Evolutionary conservation across 2,113 vertebrate species (phyloP).

Genomic region (Xenopus borealis): DNA sequence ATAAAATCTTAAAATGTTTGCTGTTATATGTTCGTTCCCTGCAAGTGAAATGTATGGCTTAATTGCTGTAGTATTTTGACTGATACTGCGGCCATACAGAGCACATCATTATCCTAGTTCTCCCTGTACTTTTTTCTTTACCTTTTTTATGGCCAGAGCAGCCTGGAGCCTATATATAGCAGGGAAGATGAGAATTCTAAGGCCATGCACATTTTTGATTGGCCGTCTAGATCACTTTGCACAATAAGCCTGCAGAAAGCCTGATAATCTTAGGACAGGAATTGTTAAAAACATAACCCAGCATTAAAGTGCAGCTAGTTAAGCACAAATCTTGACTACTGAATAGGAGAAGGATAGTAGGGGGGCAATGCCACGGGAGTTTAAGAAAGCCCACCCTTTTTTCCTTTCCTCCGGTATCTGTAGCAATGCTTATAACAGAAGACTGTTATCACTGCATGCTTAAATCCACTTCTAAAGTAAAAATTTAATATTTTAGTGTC

Average conservation of each 20-base stretch:
- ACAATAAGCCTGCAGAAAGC: constrained; percentile 10
- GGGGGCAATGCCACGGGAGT: constrained; percentile 43
- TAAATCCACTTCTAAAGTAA: constrained; percentile 64
- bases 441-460: constrained; percentile 69
- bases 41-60: constrained; percentile 21
- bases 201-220: not conserved
- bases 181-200: constrained; percentile 10
- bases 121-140: constrained; percentile 42
- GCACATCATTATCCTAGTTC: constrained; percentile 33
- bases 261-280: constrained; percentile 39
- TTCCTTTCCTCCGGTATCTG: constrained; percentile 49
- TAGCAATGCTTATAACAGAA: constrained; percentile 62
- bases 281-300: constrained; percentile 38
- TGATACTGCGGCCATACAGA: constrained; percentile 53
- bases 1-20: constrained; percentile 16
- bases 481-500: constrained; percentile 76
- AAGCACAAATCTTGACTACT: constrained; percentile 48
- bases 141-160: constrained; percentile 11
- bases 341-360: constrained; percentile 30
- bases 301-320: constrained; percentile 47
- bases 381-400: constrained; percentile 31
- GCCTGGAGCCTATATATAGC: not conserved
- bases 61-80: constrained; percentile 29
- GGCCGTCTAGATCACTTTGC: constrained; percentile 43
- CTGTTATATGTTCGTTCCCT: constrained; percentile 32